These are phyloP conservation scores for Microctenopoma lineatum DNA, from an alignment of 2,797 vertebrate genomes.

Conservation along the genomic window DNA sequence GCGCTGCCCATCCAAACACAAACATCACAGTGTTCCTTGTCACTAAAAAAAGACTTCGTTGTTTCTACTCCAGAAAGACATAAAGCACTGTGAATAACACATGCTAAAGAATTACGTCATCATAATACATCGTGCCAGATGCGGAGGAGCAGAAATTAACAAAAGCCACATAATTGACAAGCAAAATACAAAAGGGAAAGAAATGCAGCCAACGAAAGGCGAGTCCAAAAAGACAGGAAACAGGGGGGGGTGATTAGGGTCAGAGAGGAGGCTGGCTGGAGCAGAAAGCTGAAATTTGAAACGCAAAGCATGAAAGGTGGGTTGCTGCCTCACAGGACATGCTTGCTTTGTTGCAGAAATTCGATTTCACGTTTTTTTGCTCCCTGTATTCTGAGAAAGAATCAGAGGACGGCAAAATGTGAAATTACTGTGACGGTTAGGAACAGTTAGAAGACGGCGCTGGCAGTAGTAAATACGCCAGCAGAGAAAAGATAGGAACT, in stretches of 20 bases:
- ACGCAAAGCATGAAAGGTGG: slow-evolving; percentile 42
- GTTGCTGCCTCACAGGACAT: slow-evolving; percentile 46
- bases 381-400: slow-evolving; percentile 33
- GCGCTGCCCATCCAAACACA: slow-evolving; percentile 34
- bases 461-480: slow-evolving; percentile 41
- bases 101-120: slow-evolving; percentile 43
- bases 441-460: slow-evolving; percentile 29
- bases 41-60: slow-evolving; percentile 3
- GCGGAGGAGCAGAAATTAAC: slow-evolving; percentile 35
- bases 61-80: slow-evolving; percentile 24
- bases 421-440: slow-evolving; percentile 43
- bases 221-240: slow-evolving; percentile 18
- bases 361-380: slow-evolving; percentile 54
- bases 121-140: slow-evolving; percentile 37
- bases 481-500: slow-evolving; percentile 28
- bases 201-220: slow-evolving; percentile 18
- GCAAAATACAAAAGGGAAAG: slow-evolving; percentile 16
- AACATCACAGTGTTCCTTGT: slow-evolving; percentile 29
- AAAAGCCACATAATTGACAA: slow-evolving; percentile 38
- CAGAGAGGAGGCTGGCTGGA: slow-evolving; percentile 34
- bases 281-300: slow-evolving; percentile 52
- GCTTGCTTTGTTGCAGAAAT: slow-evolving; percentile 58
- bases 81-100: slow-evolving; percentile 30
- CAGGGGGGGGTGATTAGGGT: slow-evolving; percentile 43
- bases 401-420: slow-evolving; percentile 36